Evolutionary conservation across 92 coral and sea anemone species (phyloP).

Genomic region (Nematostella vectensis): DNA sequence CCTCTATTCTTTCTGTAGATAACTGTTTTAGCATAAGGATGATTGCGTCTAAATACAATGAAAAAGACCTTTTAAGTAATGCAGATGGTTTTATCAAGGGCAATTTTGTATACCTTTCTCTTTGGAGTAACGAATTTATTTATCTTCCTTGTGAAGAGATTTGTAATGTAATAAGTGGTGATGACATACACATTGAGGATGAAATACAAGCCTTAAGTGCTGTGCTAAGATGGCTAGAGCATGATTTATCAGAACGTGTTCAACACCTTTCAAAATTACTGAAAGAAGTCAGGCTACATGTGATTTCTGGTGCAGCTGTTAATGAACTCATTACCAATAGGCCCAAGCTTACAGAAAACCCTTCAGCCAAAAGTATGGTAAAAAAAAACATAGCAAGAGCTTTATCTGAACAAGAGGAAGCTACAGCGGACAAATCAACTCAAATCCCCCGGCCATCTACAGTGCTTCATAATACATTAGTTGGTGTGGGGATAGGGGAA

Average conservation of each 20-base stretch:
- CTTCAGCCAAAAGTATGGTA: neutral
- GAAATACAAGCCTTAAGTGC: constrained; percentile 59
- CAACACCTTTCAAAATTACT: constrained; percentile 32
- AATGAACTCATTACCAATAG: constrained; percentile 24
- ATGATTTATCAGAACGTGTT: constrained; percentile 26
- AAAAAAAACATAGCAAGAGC: constrained; percentile 8
- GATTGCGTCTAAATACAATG: constrained; percentile 56
- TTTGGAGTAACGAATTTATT: constrained; percentile 50
- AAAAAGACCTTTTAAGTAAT: constrained; percentile 24
- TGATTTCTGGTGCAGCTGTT: constrained; percentile 36
- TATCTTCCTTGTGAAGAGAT: constrained; percentile 30
- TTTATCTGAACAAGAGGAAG: neutral
- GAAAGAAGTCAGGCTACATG: constrained; percentile 15
- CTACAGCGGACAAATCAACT: neutral
- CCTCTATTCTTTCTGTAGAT: constrained; percentile 27
- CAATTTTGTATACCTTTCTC: constrained; percentile 30
- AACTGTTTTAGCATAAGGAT: constrained; percentile 54
- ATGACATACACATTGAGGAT: constrained; percentile 39
- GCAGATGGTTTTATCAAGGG: constrained; percentile 39
- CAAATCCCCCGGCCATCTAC: constrained; percentile 41
- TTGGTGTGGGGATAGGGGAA: constrained; percentile 52
- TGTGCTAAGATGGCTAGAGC: constrained; percentile 55
- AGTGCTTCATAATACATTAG: constrained; percentile 30
- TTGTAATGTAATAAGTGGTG: constrained; percentile 24
- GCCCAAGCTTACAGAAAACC: constrained; percentile 19